Evolutionary conservation across 2,797 vertebrate species (phyloP), one percentile per base, ranked within the genome.

Genomic region (Muscicapa striata): DNA sequence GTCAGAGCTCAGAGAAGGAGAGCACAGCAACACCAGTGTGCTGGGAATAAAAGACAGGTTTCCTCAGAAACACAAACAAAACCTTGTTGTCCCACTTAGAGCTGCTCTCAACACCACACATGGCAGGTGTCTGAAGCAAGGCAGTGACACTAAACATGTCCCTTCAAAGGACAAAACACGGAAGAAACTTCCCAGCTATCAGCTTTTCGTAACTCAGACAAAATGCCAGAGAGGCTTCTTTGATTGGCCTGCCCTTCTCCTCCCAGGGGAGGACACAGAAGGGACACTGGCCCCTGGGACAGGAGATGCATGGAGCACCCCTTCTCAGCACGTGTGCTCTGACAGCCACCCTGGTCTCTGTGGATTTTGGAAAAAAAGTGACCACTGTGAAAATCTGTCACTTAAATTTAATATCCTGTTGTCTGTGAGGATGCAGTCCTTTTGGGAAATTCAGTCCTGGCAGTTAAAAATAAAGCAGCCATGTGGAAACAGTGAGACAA

Each of bases 361-460:
- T 38, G 61, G 85, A 61, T 66, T 90, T 89, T 34, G 54, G 66
- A 40, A 81, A 87, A 90, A 84, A 83, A 69, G 23, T 2, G 3
- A 43, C 46, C 63, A 36, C 59, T 52, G 69, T 0, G 5, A 79
- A 87, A 92, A 78, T 55, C 34, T 69, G 62, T 72, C 36, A 51
- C 64, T 89, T 84, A 46, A 57, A 91, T 92, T 84, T 68, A 82
- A 86, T 68, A 72, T 85, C 82, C 79, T 84, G 66, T 69, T 84
- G 64, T 57, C 64, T 75, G 54, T 75, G 58, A 91, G 8, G 7
- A 87, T 72, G 79, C 17, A 55, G 58, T 68, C 69, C 58, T 92
- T 95, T 92, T 83, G 91, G 82, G 84, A 93, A 93, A 75, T 84
- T 77, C 51, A 52, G 82, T 48, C 51, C 62, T n/a, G 32, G 20